Base-by-base conservation (phyloP, 53 echinoderm and acorn worm species). In the Pentamera pediparva region DNA sequence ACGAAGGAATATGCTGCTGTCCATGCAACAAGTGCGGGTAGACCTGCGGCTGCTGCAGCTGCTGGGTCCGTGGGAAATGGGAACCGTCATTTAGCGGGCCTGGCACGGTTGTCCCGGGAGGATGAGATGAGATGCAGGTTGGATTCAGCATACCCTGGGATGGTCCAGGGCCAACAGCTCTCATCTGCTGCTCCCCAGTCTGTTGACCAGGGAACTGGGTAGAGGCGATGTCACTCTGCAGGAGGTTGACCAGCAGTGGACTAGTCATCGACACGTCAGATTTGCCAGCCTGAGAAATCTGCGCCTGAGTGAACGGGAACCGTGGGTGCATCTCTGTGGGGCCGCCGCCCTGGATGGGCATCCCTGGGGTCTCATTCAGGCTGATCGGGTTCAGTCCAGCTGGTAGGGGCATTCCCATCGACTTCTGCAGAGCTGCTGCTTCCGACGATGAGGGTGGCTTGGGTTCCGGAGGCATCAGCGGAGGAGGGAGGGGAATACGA, bases 141-240 rank as follows among this genome's bases (percentile, higher is more conserved):
- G 78, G 75, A 13, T 69, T 69, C 35, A 67, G 65, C 69, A 79
- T 85, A 56, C 69, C 43, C 20, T 80, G 75, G 5, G 80, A 12
- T 21, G 41, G 76, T 59, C 76, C 62, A 61, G 40, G 41, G 4
- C 39, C 48, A 41, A 45, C 45, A 32, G 47, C 45, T 45, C 47
- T 76, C 76, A 76, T 76, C 39, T n/a, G 2, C 27, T 37, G 22
- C 57, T 85, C 80, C 39, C 64, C 67, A 59, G 73, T 62, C n/a
- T 82, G 43, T n/a, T n/a, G n/a, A 50, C 89, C 78, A 30, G 94
- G 87, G 61, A 95, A 91, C 78, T 95, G 96, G 12, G 85, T 95
- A 11, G 90, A 79, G 2, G 96, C 78, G 18, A 90, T 87, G 47
- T 95, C 96, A 74, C 88, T 90, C 62, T 95, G 96, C 15, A 95